These are phyloP conservation scores for Timema cristinae DNA, from an alignment of 2,888 invertebrate species.

Conservation along the genomic window DNA sequence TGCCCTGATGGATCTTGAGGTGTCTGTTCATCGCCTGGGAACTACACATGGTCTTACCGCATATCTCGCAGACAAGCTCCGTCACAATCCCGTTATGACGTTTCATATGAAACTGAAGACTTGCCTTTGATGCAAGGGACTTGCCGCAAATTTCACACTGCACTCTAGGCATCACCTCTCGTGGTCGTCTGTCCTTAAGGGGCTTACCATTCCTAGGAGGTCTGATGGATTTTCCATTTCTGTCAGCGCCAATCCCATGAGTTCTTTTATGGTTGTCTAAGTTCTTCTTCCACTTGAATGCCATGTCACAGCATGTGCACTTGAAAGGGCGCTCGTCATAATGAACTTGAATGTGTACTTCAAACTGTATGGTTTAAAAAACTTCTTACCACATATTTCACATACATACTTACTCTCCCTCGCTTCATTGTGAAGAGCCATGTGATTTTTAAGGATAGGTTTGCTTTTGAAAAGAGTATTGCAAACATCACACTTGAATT, in stretches of 20 bases:
- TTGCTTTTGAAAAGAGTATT: constrained; percentile 4
- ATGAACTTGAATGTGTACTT: constrained; percentile 25
- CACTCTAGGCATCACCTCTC: constrained; percentile 1
- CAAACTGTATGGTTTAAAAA: constrained; percentile 13
- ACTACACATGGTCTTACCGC: constrained; percentile 62
- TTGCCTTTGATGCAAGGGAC: constrained; percentile 5
- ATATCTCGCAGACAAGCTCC: constrained; percentile 35
- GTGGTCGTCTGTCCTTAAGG: neutral
- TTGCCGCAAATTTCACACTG: constrained; percentile 15
- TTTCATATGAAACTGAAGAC: constrained; percentile 44
- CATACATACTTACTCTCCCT: constrained; percentile 14
- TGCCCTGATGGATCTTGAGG: constrained; percentile 22
- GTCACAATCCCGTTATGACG: constrained; percentile 44
- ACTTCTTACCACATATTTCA: constrained; percentile 23
- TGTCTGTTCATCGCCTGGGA: constrained; percentile 42
- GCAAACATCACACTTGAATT: constrained; percentile 10
- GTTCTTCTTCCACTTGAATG: constrained; percentile 26
- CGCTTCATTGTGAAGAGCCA: constrained; percentile 3
- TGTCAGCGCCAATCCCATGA: constrained; percentile 1
- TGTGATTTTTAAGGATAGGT: neutral
- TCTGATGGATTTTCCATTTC: neutral
- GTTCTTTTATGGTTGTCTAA: constrained; percentile 21
- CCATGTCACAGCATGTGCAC: constrained; percentile 20
- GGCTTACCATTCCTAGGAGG: neutral
- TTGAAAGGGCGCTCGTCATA: constrained; percentile 20